phyloP scores from a whole-genome alignment of 1,140 invertebrate species.

The Ostrea denselamellosa region DNA sequence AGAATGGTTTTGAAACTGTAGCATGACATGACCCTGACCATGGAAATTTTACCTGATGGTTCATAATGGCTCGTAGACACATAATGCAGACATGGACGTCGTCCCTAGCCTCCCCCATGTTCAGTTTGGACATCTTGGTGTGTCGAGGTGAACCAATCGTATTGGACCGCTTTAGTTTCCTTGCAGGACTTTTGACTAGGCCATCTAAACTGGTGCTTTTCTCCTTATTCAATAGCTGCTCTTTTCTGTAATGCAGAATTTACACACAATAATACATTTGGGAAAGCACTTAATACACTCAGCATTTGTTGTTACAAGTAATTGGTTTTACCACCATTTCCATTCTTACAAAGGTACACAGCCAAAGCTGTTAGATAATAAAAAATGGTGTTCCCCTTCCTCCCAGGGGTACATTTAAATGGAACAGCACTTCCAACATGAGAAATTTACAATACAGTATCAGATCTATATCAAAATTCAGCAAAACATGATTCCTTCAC shows the following conservation, averaged over 20 bases:
- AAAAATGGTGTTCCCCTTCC: too few relatives aligned
- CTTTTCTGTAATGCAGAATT: conserved; percentile 63
- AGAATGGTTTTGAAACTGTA: too few relatives aligned
- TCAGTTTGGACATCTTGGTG: conserved; percentile 81
- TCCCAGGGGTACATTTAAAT: too few relatives aligned
- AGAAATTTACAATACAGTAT: too few relatives aligned
- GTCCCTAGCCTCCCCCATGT: conserved; percentile 98
- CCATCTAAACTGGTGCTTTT: conserved; percentile 75
- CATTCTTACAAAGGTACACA: too few relatives aligned
- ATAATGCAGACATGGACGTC: conserved; percentile 99
- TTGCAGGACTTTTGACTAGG: conserved; percentile 66
- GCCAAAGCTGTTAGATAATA: too few relatives aligned
- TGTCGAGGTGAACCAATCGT: conserved; percentile 71
- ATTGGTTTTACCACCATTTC: too few relatives aligned
- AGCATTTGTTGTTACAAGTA: too few relatives aligned
- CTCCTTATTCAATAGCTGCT: conserved; percentile 73
- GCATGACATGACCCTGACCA: not conserved
- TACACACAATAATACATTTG: not conserved
- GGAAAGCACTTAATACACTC: too few relatives aligned
- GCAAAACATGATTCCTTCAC: conserved; percentile 51
- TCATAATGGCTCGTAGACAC: conserved; percentile 99
- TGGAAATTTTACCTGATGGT: conserved; percentile 91
- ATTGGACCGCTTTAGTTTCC: conserved; percentile 72
- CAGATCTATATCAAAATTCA: too few relatives aligned
- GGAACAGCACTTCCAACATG: too few relatives aligned